Conservation (phyloP, 2,113 vertebrate species). For the Lichenostomus cassidix region DNA sequence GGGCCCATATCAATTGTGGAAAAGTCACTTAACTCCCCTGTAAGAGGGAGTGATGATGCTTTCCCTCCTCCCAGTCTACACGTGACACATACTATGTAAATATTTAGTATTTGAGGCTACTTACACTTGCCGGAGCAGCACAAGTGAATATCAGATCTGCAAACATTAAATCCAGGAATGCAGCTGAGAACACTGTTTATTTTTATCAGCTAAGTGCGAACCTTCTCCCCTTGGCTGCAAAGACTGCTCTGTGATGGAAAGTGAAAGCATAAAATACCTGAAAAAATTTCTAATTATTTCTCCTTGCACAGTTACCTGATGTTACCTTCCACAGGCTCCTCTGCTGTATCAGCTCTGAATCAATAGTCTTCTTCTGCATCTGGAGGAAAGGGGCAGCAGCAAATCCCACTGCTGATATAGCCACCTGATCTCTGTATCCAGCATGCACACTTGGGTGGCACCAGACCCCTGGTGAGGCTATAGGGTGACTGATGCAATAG, state of each 20-base stretch:
- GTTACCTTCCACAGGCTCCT: not conserved
- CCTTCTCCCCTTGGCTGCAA: slow-evolving; percentile 20
- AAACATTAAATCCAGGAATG: slow-evolving; percentile 53
- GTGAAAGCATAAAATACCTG: not conserved
- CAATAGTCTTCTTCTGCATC: not conserved
- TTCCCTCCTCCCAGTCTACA: slow-evolving; percentile 4
- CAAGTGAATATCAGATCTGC: slow-evolving; percentile 54
- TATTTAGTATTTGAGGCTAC: slow-evolving; percentile 55
- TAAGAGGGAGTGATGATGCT: not conserved
- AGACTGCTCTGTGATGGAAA: not conserved
- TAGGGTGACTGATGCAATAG: not conserved
- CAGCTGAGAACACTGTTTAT: slow-evolving; percentile 34
- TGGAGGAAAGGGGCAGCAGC: not conserved
- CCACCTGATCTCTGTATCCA: not conserved
- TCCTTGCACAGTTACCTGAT: not conserved
- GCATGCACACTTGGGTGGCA: not conserved
- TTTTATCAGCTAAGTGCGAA: slow-evolving; percentile 57
- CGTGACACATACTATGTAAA: slow-evolving; percentile 16
- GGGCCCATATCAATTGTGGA: not conserved
- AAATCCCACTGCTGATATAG: not conserved
- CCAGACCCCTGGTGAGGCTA: not conserved
- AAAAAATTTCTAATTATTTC: not conserved
- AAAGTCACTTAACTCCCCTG: not conserved
- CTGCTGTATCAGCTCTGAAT: not conserved
- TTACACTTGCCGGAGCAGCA: not conserved